phyloP scores from a whole-genome alignment of 2,888 invertebrate genomes.

The Philaethria dido region DNA sequence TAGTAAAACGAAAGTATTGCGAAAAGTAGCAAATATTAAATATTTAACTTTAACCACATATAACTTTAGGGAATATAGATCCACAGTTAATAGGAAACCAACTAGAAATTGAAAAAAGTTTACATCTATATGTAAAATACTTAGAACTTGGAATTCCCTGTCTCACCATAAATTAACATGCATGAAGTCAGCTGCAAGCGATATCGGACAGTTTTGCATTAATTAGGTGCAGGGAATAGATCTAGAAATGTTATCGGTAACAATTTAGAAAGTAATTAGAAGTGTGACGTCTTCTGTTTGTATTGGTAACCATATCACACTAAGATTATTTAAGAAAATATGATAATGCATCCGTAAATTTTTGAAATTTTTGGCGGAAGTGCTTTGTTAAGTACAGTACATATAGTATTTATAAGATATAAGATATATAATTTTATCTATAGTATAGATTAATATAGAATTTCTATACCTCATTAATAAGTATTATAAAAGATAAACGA shows the following conservation, averaged over 20 bases:
- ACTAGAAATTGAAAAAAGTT: neutral
- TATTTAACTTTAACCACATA: neutral
- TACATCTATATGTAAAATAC: constrained; percentile 3
- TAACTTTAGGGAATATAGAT: neutral
- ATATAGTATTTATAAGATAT: no score
- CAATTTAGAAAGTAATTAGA: constrained; percentile 15
- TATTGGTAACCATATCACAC: neutral
- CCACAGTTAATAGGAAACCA: neutral
- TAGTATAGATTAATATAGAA: no score
- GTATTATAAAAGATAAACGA: no score
- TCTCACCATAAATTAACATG: constrained; percentile 20
- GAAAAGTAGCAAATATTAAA: neutral
- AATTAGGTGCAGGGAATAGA: constrained; percentile 12
- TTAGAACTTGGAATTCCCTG: neutral
- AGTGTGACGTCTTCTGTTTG: neutral
- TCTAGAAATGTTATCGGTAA: constrained; percentile 4
- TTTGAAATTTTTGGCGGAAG: no score
- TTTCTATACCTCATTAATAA: no score
- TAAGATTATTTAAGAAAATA: no score
- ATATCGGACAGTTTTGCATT: constrained; percentile 26
- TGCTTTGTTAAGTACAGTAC: no score
- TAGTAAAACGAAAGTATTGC: neutral
- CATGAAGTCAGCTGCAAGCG: constrained; percentile 21
- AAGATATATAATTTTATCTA: no score
- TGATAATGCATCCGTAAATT: no score